Conservation (phyloP, 2,888 invertebrate species). For the Drosophila histrio region DNA sequence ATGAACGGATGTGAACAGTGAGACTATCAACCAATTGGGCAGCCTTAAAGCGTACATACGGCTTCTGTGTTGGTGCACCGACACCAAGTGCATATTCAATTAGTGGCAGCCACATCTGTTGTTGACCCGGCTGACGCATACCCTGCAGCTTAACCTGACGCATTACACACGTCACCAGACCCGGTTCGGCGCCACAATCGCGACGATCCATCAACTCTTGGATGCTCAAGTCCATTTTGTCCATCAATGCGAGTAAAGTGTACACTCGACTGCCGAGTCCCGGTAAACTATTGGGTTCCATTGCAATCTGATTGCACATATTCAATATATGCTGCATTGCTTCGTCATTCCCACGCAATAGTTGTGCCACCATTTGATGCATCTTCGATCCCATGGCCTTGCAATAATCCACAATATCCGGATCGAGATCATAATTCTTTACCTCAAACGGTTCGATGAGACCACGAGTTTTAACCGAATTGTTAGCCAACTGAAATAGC, state of each 20-base stretch:
- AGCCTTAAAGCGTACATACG: constrained; percentile 76
- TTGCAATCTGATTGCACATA: constrained; percentile 19
- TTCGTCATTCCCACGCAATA: constrained; percentile 27
- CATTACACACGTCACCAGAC: constrained; percentile 74
- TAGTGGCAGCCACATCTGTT: constrained; percentile 54
- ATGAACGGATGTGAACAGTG: constrained; percentile 47
- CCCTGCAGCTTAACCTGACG: constrained; percentile 47
- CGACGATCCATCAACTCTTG: constrained; percentile 57
- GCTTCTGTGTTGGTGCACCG: constrained; percentile 64
- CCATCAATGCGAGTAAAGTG: constrained; percentile 66
- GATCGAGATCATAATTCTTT: constrained; percentile 64
- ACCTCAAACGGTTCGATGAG: constrained; percentile 49
- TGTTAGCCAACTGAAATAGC: constrained; percentile 35
- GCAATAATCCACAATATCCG: constrained; percentile 59
- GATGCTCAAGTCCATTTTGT: constrained; percentile 43
- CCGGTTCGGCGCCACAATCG: constrained; percentile 63
- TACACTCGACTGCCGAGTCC: constrained; percentile 66
- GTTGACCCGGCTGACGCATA: constrained; percentile 45
- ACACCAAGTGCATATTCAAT: constrained; percentile 71
- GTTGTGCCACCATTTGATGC: constrained; percentile 32
- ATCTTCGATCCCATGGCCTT: constrained; percentile 42
- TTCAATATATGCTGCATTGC: constrained; percentile 12
- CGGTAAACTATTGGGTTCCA: constrained; percentile 57
- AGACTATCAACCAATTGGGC: constrained; percentile 69
- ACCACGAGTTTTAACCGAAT: neutral